These are phyloP conservation scores for Lophochroa leadbeateri DNA, from an alignment of 2,113 vertebrate genomes.

Conservation along the genomic window DNA sequence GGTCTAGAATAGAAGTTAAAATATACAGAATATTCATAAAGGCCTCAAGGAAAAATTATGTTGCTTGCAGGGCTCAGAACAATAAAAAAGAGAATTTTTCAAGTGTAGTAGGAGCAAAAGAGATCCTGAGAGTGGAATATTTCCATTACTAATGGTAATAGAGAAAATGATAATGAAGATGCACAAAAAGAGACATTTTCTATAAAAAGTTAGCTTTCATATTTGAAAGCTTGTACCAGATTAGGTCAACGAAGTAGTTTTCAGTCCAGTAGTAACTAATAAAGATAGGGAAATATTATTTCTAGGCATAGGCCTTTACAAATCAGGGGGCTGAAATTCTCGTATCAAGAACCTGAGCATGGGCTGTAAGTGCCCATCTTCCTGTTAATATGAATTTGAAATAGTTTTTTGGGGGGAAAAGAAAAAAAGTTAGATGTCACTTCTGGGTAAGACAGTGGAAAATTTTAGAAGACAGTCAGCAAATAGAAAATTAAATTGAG, in stretches of 20 bases:
- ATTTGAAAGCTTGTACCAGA: background rate
- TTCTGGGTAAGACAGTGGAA: background rate
- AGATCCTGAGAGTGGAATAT: background rate
- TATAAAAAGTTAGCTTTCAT: background rate
- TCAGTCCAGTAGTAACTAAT: background rate
- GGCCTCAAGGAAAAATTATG: background rate
- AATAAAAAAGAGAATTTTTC: background rate
- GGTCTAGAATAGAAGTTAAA: background rate
- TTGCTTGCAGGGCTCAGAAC: background rate
- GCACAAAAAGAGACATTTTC: background rate
- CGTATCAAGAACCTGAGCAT: background rate
- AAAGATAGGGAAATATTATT: background rate
- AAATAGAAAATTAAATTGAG: background rate
- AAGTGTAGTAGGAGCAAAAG: background rate
- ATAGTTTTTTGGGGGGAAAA: background rate
- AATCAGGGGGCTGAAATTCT: background rate
- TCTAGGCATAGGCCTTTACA: background rate
- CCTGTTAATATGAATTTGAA: background rate
- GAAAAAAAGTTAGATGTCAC: fast-evolving
- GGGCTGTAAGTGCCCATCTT: background rate
- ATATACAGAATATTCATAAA: background rate
- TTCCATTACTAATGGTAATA: background rate
- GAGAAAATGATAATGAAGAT: background rate
- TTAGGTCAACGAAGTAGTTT: background rate
- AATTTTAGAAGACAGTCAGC: background rate